Evolutionary conservation across 92 coral and sea anemone species (phyloP).

Genomic region (Bergia sp.): DNA sequence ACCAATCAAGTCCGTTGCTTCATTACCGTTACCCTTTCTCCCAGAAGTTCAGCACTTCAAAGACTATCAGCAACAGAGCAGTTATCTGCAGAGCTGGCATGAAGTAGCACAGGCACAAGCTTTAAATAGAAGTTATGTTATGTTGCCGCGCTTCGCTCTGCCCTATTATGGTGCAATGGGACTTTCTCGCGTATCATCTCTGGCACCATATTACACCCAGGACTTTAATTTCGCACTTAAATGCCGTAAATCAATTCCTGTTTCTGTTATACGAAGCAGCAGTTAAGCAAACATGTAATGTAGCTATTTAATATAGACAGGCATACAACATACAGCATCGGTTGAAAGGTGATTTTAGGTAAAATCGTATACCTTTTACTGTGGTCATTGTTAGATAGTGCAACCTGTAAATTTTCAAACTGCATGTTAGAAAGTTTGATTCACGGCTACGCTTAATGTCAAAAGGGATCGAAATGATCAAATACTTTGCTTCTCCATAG

Average conservation of each 20-base stretch:
- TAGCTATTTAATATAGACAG: neutral
- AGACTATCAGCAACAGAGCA: neutral
- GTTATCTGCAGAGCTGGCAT: neutral
- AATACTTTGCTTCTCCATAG: neutral
- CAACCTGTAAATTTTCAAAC: neutral
- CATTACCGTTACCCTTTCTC: neutral
- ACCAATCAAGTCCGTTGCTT: neutral
- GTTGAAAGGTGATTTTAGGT: neutral
- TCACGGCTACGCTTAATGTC: neutral
- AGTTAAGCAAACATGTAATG: neutral
- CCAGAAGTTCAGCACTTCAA: neutral
- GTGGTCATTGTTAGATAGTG: neutral
- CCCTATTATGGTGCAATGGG: neutral
- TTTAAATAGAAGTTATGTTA: neutral
- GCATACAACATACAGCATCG: too few relatives aligned
- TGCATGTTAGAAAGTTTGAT: neutral
- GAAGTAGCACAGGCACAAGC: neutral
- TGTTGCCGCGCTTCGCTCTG: neutral
- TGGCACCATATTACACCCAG: neutral
- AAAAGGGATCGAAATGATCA: neutral
- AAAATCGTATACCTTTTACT: neutral
- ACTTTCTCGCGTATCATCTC: neutral
- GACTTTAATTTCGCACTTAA: neutral
- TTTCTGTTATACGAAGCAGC: slow-evolving; percentile 35
- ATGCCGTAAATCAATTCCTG: slow-evolving; percentile 37